phyloP scores from a whole-genome alignment of 2,797 vertebrate genomes.

The Cynodonichthys magdalenae region DNA sequence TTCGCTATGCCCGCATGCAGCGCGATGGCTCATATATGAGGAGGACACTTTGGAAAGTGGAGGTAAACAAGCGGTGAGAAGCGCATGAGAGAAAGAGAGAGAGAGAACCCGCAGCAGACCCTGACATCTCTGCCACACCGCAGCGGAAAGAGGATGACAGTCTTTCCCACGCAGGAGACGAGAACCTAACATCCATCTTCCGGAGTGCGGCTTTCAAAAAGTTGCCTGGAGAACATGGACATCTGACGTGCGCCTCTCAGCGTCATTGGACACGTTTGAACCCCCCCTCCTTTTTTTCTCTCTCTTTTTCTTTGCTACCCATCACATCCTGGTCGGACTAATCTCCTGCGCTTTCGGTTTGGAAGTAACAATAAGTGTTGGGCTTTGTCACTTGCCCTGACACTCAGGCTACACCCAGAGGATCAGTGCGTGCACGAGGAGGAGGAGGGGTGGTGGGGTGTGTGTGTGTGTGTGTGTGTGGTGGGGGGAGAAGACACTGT shows the following conservation, averaged over 20 bases:
- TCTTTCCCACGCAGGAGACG: conserved; percentile 27
- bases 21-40: conserved; percentile 70
- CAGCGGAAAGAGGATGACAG: conserved; percentile 51
- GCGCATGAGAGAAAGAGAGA: conserved; percentile 51
- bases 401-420: conserved; percentile 52
- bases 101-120: conserved; percentile 23
- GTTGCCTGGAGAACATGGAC: conserved; percentile 77
- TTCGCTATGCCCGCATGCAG: conserved; percentile 38
- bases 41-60: conserved; percentile 73
- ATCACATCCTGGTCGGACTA: conserved; percentile 55
- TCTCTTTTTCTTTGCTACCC: conserved; percentile 32
- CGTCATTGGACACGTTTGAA: conserved; percentile 68
- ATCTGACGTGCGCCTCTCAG: conserved; percentile 74
- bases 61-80: conserved; percentile 67
- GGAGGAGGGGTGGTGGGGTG: not conserved
- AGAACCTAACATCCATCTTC: conserved; percentile 15
- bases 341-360: conserved; percentile 58
- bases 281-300: conserved; percentile 4
- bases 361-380: conserved; percentile 61
- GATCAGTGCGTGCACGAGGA: conserved; percentile 21
- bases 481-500: conserved; percentile 11
- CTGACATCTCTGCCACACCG: conserved; percentile 67
- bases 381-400: conserved; percentile 60
- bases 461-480: too few species aligned
- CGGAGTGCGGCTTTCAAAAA: conserved; percentile 71